Percentiles rank a stretch among this genome's conserved stretches.
These are phyloP conservation scores for Trichogramma dendrolimi DNA, from an alignment of 2,888 invertebrate species.

Conservation along the genomic window DNA sequence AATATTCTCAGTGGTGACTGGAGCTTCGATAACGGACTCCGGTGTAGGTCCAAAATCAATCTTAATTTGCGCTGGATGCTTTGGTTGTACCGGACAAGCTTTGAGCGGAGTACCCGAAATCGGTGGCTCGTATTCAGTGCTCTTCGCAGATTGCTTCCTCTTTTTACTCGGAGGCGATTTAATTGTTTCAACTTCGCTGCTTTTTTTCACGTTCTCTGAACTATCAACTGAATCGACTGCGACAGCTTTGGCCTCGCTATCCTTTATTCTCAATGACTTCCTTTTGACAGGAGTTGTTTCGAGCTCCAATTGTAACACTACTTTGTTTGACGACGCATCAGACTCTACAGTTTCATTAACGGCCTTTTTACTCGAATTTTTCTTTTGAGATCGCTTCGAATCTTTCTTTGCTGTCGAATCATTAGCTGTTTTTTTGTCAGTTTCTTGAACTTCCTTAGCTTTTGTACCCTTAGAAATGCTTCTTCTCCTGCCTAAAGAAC, in stretches of 20 bases:
- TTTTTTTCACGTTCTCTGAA: too few relatives aligned
- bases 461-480: too few relatives aligned
- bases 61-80: too few relatives aligned
- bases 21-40: not conserved
- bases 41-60: not conserved
- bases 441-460: too few relatives aligned
- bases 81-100: too few relatives aligned
- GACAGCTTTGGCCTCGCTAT: not conserved
- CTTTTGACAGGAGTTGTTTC: not conserved
- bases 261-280: constrained; percentile 2
- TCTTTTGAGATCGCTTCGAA: constrained; percentile 40
- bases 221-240: not conserved
- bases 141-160: not conserved
- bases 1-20: not conserved
- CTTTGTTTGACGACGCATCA: too few relatives aligned
- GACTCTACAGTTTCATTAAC: constrained; percentile 36
- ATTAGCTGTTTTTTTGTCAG: too few relatives aligned
- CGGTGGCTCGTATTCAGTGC: not conserved
- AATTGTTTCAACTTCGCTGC: too few relatives aligned
- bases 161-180: constrained; percentile 1
- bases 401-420: too few relatives aligned
- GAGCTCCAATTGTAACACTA: too few relatives aligned
- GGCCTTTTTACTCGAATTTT: constrained; percentile 36
- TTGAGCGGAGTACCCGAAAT: not conserved
- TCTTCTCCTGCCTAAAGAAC: too few relatives aligned